Base-by-base conservation (phyloP, 2,113 vertebrate genomes). In the Tonatia bakeri region DNA sequence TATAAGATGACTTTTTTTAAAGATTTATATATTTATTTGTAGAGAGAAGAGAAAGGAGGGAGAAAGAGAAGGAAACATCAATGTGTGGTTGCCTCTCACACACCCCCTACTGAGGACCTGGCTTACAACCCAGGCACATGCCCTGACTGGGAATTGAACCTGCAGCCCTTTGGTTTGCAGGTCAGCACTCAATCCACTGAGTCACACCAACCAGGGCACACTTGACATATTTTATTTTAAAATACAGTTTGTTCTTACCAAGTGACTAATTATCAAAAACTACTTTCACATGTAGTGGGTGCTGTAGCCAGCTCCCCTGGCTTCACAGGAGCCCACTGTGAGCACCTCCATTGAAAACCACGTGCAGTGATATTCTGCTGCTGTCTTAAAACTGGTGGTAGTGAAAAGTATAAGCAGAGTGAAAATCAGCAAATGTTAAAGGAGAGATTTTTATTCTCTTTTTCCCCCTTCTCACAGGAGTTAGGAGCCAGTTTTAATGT, bases 181-280 rank as follows among this genome's bases (percentile, higher is more conserved):
- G 22, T 22, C 22, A 6, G 56, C 56, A 59, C 22, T 59, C 56
- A 59, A 24, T 24, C 56, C 22, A 24, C 56, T 59, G 56, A 59
- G 22, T 22, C 22, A 59, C 56, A 24, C 56, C 56, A 59, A 22
- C 56, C 56, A 24, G 56, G 22, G 56, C 56, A 88, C 70, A 73
- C 81, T 87, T 90, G 8, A 15, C 79, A 1, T 87, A 56, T 91
- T 69, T 69, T 91, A 61, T 87, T 95, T 94, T 59, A 67, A 93
- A 92, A 87, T 87, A 12, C 15, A 87, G 38, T 84, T 95, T 56
- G 7, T 76, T 87, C 81, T 70, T 61, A 47, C 75, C n/a, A 72
- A 61, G 52, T 94, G 43, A 79, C 91, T 69, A 69, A 89, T 36
- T 73, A 40, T 79, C 14, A 80, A 15, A 31, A 59, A 64, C 65